These are phyloP conservation scores for Brachyistius frenatus DNA, from an alignment of 2,113 vertebrate species.

Conservation along the genomic window DNA sequence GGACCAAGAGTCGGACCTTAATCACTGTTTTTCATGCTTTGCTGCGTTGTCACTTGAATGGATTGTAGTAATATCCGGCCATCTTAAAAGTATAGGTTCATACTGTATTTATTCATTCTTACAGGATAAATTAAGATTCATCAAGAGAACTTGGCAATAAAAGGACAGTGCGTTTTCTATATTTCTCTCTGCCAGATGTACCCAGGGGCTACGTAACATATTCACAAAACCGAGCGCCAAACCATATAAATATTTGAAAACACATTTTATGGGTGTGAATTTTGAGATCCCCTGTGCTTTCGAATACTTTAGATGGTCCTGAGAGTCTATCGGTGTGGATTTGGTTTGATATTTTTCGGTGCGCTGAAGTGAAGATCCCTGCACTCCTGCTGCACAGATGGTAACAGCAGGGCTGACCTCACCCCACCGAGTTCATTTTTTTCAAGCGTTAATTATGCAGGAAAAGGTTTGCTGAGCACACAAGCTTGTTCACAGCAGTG, in stretches of 20 bases:
- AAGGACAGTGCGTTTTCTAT: slow-evolving; percentile 27
- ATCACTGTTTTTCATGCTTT: slow-evolving; percentile 2
- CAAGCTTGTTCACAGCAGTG: slow-evolving; percentile 16
- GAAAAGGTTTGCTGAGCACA: slow-evolving; percentile 56
- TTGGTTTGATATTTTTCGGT: slow-evolving; percentile 4
- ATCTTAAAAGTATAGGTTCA: slow-evolving; percentile 8
- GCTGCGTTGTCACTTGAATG: slow-evolving; percentile 1
- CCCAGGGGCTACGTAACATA: slow-evolving; percentile 24
- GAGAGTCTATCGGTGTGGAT: slow-evolving; percentile 4
- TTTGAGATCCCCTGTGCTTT: slow-evolving; percentile 19
- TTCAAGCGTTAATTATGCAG: slow-evolving; percentile 57
- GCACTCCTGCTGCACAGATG: slow-evolving; percentile 52
- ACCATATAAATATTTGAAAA: slow-evolving; percentile 63
- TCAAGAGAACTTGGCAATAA: slow-evolving; percentile 36
- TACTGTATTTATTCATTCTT: not conserved
- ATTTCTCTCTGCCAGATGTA: slow-evolving; percentile 41
- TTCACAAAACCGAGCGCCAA: slow-evolving; percentile 16
- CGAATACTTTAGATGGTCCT: slow-evolving; percentile 35
- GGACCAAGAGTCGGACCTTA: slow-evolving; percentile 11
- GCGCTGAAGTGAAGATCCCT: not conserved
- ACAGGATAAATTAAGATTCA: slow-evolving; percentile 17
- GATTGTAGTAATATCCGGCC: slow-evolving; percentile 1
- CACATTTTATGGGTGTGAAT: slow-evolving; percentile 38
- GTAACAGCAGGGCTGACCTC: slow-evolving; percentile 53
- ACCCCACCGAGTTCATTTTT: slow-evolving; percentile 46